Evolutionary conservation across 2,113 vertebrate species (phyloP).

Genomic region (Gyps fulvus): DNA sequence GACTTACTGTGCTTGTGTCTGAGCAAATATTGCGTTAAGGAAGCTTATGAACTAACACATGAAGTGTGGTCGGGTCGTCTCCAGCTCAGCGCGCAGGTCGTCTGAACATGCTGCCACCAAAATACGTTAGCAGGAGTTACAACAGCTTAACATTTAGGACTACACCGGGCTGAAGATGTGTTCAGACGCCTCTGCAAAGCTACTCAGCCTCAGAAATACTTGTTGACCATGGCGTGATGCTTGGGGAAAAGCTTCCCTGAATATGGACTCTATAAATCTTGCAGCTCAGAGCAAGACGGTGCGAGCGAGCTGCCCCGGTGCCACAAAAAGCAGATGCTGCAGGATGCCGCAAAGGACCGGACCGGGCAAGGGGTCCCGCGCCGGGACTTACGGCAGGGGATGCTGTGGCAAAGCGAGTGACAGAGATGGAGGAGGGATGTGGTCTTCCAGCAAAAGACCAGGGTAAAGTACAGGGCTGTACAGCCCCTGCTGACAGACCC

Average conservation of each 20-base stretch:
- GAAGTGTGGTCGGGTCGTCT: background rate
- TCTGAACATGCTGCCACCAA: background rate
- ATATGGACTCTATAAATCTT: background rate
- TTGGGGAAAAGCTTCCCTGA: background rate
- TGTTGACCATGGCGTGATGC: background rate
- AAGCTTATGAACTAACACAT: background rate
- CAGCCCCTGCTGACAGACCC: background rate
- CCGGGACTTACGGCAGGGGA: accelerated
- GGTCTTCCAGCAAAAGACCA: background rate
- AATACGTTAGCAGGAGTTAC: background rate
- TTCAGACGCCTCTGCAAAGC: background rate
- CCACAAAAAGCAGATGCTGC: background rate
- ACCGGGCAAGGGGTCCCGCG: accelerated
- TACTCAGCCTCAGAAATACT: background rate
- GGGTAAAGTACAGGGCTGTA: background rate
- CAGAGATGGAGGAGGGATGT: background rate
- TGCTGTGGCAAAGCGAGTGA: background rate
- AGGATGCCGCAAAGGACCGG: background rate
- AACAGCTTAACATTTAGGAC: background rate
- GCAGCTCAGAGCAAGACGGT: background rate
- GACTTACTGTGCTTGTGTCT: background rate
- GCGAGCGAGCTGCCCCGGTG: accelerated
- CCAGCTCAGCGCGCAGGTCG: background rate
- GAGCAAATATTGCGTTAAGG: slow-evolving; percentile 28
- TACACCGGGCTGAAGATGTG: background rate